Base-by-base conservation (phyloP, 2,797 vertebrate genomes). In the Ficedula albicollis region DNA sequence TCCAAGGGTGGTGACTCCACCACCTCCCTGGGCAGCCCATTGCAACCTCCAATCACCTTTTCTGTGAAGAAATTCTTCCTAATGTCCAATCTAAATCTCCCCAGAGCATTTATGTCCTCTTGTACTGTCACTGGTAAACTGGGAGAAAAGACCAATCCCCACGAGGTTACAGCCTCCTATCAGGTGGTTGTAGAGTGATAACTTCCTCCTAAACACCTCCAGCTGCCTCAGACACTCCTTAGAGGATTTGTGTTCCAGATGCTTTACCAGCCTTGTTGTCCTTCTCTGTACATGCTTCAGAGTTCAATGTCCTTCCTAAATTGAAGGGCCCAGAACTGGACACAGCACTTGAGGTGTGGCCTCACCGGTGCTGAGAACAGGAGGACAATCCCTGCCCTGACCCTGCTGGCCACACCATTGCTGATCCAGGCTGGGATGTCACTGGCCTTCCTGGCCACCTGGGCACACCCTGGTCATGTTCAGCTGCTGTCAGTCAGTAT, bases 381-480 rank as follows among this genome's bases (percentile, higher is more conserved):
- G 0, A 11, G 11, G 5, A 18, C 9, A 30, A 18, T n/a, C 46
- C 0, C 23, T 52, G 15, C 2, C 13, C 34, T 54, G 41, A 0
- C 4, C 10, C 41, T 68, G 21, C 34, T 41, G 41, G 17, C 14
- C 2, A 3, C 48, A 9, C 9, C 13, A 0, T 4, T 22, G 3
- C 21, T 62, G 48, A 34, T 11, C 15, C 11, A 46, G 17, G 4
- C 55, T 9, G 46, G 48, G 48, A 18, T 34, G 25, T 6, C 34
- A 10, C 0, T 34, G 39, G 11, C 25, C 9, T 14, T 54, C 39
- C 39, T 34, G 48, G 41, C 5, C 17, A 17, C 0, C 0, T 26
- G 34, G 12, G 12, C 44, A 64, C 32, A 9, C 41, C 13, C 7
- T 41, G 48, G 9, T 36, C 14, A 13, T 13, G 12, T 55, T 86